Evolutionary conservation across 2,888 invertebrate genomes (phyloP).

Genomic region (Onchidella celtica): DNA sequence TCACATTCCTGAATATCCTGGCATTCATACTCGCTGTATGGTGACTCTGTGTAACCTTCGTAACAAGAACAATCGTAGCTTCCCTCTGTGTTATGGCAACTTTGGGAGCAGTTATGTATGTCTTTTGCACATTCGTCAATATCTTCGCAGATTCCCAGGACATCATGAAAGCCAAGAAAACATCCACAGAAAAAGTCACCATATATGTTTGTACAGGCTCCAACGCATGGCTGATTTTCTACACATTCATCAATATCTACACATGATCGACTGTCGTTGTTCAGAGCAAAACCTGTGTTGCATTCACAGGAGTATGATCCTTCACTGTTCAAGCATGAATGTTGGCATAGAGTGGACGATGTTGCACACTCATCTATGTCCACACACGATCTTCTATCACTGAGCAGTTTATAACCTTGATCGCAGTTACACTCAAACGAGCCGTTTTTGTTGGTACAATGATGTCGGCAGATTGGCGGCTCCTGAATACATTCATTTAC

Average conservation of each 20-base stretch:
- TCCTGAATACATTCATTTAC: not conserved
- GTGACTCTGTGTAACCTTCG: not conserved
- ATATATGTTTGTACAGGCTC: not conserved
- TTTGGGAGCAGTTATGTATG: conserved; percentile 11
- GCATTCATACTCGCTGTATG: not conserved
- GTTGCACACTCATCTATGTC: conserved; percentile 67
- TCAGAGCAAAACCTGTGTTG: conserved; percentile 66
- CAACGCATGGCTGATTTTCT: not conserved
- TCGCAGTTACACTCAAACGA: not conserved
- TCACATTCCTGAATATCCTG: not conserved
- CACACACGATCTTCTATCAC: not conserved
- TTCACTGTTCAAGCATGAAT: conserved; percentile 73
- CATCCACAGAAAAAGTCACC: not conserved
- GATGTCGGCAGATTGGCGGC: not conserved
- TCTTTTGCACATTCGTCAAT: not conserved
- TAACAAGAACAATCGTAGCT: conserved; percentile 19
- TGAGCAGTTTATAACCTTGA: not conserved
- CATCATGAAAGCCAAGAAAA: not conserved
- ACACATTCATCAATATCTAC: conserved; percentile 1
- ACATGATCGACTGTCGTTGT: conserved; percentile 1
- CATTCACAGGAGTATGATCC: conserved; percentile 76
- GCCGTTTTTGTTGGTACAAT: not conserved
- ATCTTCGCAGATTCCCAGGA: not conserved
- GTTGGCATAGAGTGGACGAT: conserved; percentile 53
- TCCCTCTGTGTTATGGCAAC: not conserved